These are phyloP conservation scores for Bujurquina vittata DNA, from an alignment of 2,113 vertebrate species.

Conservation along the genomic window DNA sequence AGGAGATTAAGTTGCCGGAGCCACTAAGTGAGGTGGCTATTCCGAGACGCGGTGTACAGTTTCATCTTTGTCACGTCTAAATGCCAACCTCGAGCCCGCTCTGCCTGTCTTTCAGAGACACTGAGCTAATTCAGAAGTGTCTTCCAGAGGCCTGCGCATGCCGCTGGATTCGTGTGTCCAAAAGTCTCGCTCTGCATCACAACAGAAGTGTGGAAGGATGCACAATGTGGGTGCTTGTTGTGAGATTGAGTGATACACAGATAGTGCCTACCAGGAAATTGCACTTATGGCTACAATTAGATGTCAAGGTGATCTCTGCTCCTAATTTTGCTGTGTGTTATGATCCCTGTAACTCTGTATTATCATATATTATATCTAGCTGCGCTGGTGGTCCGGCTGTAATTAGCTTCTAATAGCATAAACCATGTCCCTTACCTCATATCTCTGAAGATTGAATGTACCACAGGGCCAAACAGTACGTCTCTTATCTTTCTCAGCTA, in stretches of 20 bases:
- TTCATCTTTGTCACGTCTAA: constrained; percentile 69
- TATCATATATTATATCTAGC: constrained; percentile 31
- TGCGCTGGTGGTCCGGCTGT: constrained; percentile 26
- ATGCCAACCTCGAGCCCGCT: constrained; percentile 36
- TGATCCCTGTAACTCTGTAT: constrained; percentile 20
- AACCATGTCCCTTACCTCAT: constrained; percentile 33
- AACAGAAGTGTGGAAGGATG: constrained; percentile 4
- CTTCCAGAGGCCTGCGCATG: constrained; percentile 38
- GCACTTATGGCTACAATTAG: constrained; percentile 22
- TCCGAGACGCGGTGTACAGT: constrained; percentile 59
- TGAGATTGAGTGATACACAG: constrained; percentile 18
- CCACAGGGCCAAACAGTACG: constrained; percentile 7
- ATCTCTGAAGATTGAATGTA: constrained; percentile 22
- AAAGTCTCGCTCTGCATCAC: constrained; percentile 10
- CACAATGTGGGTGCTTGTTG: constrained; percentile 32
- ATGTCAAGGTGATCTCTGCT: constrained; percentile 33
- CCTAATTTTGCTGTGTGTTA: constrained; percentile 1
- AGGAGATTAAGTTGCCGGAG: constrained; percentile 55
- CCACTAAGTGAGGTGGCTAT: constrained; percentile 60
- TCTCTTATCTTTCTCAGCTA: constrained; percentile 34
- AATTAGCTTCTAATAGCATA: constrained; percentile 39
- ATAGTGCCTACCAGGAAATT: constrained; percentile 26
- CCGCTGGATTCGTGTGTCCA: constrained; percentile 41
- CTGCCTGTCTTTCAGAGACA: constrained; percentile 47
- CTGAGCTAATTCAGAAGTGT: constrained; percentile 54